Conservation (phyloP, 2,888 invertebrate genomes). For the Drosophila cracens region DNA sequence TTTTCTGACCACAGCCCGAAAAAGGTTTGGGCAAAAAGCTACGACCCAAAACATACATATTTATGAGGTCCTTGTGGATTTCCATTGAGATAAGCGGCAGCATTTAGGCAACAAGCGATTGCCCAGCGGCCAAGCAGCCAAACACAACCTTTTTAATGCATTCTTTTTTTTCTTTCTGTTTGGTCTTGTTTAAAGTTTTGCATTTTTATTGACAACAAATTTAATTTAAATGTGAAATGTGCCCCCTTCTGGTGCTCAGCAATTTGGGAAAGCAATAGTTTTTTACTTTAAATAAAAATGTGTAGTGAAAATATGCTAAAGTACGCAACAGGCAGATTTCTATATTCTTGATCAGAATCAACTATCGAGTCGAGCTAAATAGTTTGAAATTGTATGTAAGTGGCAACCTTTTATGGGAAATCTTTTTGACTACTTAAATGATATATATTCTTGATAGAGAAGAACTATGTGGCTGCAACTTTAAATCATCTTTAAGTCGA, state of each 20-base stretch:
- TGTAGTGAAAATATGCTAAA: not conserved
- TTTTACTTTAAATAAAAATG: not conserved
- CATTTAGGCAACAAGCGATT: conserved; percentile 70
- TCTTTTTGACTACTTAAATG: rapidly evolving
- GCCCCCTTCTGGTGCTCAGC: not conserved
- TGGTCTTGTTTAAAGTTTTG: conserved; percentile 39
- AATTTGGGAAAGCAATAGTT: not conserved
- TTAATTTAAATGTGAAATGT: conserved; percentile 63
- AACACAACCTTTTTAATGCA: conserved; percentile 27
- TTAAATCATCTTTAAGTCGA: not conserved
- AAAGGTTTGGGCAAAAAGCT: conserved; percentile 57
- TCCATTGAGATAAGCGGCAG: conserved; percentile 74
- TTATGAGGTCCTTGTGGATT: conserved; percentile 79
- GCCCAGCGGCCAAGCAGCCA: conserved; percentile 37
- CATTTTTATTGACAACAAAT: conserved; percentile 67
- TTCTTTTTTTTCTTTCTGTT: not conserved
- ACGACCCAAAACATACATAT: conserved; percentile 67
- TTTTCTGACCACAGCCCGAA: conserved; percentile 69
- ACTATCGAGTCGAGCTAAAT: not conserved
- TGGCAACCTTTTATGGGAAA: not conserved
- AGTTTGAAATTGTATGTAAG: not conserved
- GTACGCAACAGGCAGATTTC: not conserved
- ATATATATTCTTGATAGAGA: not conserved
- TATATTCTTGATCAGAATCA: not conserved
- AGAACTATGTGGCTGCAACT: not conserved